Conservation (phyloP, 2,888 invertebrate species). For the Pristionchus mayeri region DNA sequence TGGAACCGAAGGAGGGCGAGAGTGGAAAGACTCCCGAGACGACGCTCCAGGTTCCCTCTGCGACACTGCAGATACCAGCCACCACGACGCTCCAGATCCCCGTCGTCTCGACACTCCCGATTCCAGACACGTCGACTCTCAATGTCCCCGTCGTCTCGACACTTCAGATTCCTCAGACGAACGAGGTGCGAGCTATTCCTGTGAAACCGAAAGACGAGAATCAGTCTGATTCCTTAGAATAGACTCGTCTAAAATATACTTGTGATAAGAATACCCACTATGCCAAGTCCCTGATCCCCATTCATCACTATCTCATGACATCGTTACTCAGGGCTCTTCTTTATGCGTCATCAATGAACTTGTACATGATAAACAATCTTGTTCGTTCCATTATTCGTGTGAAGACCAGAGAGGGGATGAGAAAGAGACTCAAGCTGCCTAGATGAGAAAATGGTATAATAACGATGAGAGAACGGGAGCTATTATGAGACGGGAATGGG, state of each 20-base stretch:
- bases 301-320: neutral
- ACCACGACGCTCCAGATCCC: neutral
- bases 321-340: conserved; percentile 20
- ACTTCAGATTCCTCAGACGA: neutral
- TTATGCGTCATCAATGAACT: conserved; percentile 42
- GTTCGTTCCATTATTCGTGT: neutral
- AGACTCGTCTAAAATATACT: neutral
- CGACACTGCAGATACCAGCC: neutral
- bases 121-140: neutral
- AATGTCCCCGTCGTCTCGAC: neutral
- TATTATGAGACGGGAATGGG: neutral
- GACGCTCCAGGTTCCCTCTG: neutral
- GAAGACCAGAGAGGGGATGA: neutral
- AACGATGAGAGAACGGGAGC: conserved; percentile 11
- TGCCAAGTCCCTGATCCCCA: neutral
- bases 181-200: conserved; percentile 11
- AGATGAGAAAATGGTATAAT: conserved; percentile 20
- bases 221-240: neutral
- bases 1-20: no score
- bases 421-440: neutral
- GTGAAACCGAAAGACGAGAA: conserved; percentile 20
- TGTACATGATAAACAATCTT: conserved; percentile 32
- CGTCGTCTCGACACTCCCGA: neutral
- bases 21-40: no score
- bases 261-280: neutral